Conservation (phyloP, 2,888 invertebrate species). For the Tenodera sinensis region DNA sequence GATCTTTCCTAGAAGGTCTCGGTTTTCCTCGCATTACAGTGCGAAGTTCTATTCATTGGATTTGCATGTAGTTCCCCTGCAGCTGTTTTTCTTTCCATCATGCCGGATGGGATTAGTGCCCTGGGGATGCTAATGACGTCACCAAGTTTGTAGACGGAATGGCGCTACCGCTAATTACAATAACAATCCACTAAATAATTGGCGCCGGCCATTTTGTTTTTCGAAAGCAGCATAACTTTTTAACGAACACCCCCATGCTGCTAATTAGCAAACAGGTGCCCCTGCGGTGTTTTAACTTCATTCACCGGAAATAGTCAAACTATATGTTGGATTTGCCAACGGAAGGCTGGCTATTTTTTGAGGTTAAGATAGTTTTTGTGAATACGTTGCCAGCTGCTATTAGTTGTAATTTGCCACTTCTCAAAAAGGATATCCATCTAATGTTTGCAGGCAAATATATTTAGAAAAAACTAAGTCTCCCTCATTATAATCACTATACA, state of each 20-base stretch:
- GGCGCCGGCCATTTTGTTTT: neutral
- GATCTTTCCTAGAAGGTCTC: neutral
- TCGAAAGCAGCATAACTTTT: neutral
- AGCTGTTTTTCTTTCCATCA: neutral
- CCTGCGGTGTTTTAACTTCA: neutral
- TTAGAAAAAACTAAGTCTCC: too few species aligned
- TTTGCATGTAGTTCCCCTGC: neutral
- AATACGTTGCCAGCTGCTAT: too few species aligned
- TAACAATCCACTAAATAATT: neutral
- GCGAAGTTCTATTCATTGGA: neutral
- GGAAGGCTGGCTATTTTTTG: neutral
- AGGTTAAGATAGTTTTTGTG: too few species aligned
- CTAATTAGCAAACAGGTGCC: neutral
- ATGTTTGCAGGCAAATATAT: too few species aligned
- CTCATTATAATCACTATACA: too few species aligned
- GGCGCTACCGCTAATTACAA: neutral
- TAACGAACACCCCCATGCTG: neutral
- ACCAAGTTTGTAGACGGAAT: neutral
- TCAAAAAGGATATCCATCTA: too few species aligned
- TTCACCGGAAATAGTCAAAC: neutral
- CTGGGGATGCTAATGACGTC: neutral
- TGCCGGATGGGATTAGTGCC: neutral
- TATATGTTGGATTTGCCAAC: neutral
- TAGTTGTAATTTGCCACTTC: too few species aligned
- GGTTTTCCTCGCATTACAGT: neutral